Percentiles rank a stretch among this genome's conserved stretches.
Evolutionary conservation across 2,888 invertebrate species (phyloP).

Genomic region (Epirrhoe alternata): DNA sequence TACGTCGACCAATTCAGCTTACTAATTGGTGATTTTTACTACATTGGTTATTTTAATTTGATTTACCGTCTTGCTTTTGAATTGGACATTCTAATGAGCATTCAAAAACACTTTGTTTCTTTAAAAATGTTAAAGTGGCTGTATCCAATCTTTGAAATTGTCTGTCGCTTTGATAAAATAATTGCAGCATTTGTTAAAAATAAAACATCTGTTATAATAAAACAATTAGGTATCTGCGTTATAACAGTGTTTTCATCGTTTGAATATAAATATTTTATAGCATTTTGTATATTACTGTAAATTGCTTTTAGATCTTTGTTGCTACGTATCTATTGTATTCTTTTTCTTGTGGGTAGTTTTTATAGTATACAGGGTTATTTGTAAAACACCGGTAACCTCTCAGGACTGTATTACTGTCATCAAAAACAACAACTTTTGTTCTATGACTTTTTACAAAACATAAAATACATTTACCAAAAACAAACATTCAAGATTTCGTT

Average conservation of each 20-base stretch:
- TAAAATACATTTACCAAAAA: too few relatives aligned
- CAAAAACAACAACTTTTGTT: too few relatives aligned
- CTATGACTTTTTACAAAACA: too few relatives aligned
- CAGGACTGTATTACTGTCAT: too few relatives aligned
- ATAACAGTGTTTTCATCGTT: background rate
- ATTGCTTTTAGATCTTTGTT: background rate
- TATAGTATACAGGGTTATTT: too few relatives aligned
- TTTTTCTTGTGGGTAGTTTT: too few relatives aligned
- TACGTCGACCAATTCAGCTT: conserved; percentile 2
- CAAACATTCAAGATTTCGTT: too few relatives aligned
- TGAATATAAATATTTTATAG: background rate
- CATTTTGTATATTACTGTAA: background rate
- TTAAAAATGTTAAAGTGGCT: background rate
- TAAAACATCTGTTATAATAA: background rate
- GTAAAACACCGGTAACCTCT: too few relatives aligned
- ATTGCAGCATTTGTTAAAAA: conserved; percentile 6
- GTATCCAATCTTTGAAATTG: background rate
- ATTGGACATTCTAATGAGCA: conserved; percentile 7
- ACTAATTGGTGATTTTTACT: conserved; percentile 19
- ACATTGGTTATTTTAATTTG: conserved; percentile 8
- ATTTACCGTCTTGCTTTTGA: conserved; percentile 8
- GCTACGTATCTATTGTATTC: too few relatives aligned
- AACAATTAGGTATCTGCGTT: background rate
- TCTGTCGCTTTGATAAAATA: background rate
- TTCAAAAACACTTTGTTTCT: background rate